Evolutionary conservation across 2,888 invertebrate genomes (phyloP).

Genomic region (Caenorhabditis wallacei): DNA sequence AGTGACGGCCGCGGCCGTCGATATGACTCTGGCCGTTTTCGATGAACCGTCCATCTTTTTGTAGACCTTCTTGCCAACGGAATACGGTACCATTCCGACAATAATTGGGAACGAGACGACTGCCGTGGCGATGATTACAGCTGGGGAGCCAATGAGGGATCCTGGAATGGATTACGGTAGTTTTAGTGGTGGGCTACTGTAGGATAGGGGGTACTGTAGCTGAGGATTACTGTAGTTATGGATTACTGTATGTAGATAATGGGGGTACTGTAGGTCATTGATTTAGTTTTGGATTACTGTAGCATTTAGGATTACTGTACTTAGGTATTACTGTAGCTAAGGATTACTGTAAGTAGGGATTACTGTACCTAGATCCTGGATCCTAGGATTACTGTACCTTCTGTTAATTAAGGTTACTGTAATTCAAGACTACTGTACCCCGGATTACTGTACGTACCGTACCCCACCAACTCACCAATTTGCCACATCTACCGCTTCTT

Average conservation of each 20-base stretch:
- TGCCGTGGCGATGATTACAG: slow-evolving; percentile 33
- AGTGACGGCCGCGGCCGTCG: slow-evolving; percentile 40
- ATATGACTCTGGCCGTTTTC: slow-evolving; percentile 18
- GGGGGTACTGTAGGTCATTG: too few species aligned
- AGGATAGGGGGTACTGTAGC: too few species aligned
- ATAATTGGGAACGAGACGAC: slow-evolving; percentile 38
- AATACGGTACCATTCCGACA: slow-evolving; percentile 20
- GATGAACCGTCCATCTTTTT: slow-evolving; percentile 20
- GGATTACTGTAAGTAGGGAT: too few species aligned
- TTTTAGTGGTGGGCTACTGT: too few species aligned
- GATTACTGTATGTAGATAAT: slow-evolving; percentile 1
- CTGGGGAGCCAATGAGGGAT: slow-evolving; percentile 36
- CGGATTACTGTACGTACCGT: not conserved
- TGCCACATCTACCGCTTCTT: slow-evolving; percentile 90
- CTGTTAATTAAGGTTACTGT: too few species aligned
- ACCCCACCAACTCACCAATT: not conserved
- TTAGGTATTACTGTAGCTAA: too few species aligned
- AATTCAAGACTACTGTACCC: not conserved
- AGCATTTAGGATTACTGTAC: too few species aligned
- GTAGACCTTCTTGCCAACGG: slow-evolving; percentile 42
- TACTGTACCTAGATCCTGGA: too few species aligned
- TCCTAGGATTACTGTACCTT: too few species aligned
- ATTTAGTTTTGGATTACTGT: too few species aligned
- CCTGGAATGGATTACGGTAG: not conserved
- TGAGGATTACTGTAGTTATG: not conserved